Evolutionary conservation across 2,797 vertebrate genomes (phyloP), one percentile per base, ranked within the genome.

Genomic region (Brachyrhaphis roseni): DNA sequence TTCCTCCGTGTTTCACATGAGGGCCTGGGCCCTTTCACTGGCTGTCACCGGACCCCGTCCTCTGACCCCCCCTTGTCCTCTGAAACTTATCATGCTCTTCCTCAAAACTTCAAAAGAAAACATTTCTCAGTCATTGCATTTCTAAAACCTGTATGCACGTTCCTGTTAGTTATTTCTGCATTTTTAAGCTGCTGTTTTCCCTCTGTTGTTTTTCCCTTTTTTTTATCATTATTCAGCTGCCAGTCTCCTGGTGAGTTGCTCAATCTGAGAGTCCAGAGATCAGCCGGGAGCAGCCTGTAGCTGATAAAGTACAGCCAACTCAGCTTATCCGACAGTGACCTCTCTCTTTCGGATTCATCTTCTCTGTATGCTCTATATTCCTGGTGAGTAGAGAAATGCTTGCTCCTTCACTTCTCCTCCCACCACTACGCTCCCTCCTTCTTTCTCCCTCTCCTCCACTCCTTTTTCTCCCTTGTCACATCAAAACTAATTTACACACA

Each of bases 191-290:
- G 46, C 72, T 83, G n/a, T 39, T 11, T 64, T 70, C 53, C 64
- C 55, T 45, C 41, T 62, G 10, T 75, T 34, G 1, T 86, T 45
- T 28, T 2, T 16, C n/a, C 39, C 34, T 34, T 15, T 70, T n/a
- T 70, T 41, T 41, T 41, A 1, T 70, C 23, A 53, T 45, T 82
- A 53, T 55, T 3, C 72, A 78, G 82, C 86, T 81, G 88, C 75
- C 72, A 15, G 43, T 70, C 70, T 83, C 39, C 51, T 68, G 47
- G 36, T 66, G 57, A 85, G 78, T 95, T 94, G 91, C 91, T 94
- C 92, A 95, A 95, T 85, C 84, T 82, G 76, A 91, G 87, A 87
- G 95, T 96, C 93, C 95, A 96, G 92, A 96, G 95, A 95, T 96
- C 93, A 95, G 78, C 81, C 76, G 51, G 66, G 78, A 66, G 78